Base-by-base conservation (phyloP, 2,797 vertebrate genomes). In the Periparus ater region DNA sequence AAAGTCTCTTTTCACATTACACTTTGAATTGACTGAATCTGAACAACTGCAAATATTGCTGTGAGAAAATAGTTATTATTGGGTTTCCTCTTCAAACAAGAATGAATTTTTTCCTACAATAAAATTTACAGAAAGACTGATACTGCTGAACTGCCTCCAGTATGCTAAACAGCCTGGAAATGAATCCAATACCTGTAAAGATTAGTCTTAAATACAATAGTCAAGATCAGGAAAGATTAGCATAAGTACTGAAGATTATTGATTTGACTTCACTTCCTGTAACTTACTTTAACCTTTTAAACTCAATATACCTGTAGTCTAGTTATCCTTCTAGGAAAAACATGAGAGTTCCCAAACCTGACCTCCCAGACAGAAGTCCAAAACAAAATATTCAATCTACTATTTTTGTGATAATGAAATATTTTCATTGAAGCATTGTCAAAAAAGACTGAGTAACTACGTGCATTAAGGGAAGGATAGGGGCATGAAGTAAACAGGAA, bases 1-100 rank as follows among this genome's bases (percentile, higher is more conserved):
- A 85, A 87, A 57, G 57, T 87, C 63, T 94, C 61, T 90, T 91
- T 75, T 94, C 87, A 89, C 51, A 68, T 89, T 85, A 83, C 53
- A 77, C 44, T 86, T 68, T 42, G 63, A 94, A 86, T 60, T 84
- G 87, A 88, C 82, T 88, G 51, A 79, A 81, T 70, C 60, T 68
- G 51, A 96, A 88, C 51, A 86, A 91, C 62, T 62, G 36, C 63
- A 92, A 91, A 85, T 60, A 90, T 14, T 73, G 42, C 91, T 66
- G 58, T 63, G 40, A 90, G 36, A 88, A 90, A 88, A 62, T 8
- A 78, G 58, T 91, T 89, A 80, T 82, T 88, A 88, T 6, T 60
- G 17, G 5, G 48, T 77, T 84, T 92, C 50, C 71, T 86, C 51
- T 58, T 94, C 76, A 79, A 81, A 95, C 79, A 96, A 60, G 53